A percentile compares a stretch with the other conserved stretches of the same genome.
phyloP scores from a whole-genome alignment of 2,797 vertebrate species.

The Myotis pilosus region DNA sequence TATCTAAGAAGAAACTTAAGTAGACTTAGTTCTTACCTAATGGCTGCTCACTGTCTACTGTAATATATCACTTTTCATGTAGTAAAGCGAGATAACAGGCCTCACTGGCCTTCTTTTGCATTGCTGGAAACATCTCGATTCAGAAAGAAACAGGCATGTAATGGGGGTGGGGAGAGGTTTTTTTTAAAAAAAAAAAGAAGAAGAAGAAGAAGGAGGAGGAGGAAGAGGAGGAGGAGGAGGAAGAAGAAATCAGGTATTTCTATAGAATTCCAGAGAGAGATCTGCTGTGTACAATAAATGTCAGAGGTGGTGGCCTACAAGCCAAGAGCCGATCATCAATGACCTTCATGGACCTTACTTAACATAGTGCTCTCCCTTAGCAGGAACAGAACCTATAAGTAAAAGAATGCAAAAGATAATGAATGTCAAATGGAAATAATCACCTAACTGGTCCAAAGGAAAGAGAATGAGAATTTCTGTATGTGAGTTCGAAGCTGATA shows the following conservation, averaged over 20 bases:
- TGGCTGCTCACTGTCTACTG: constrained; percentile 9
- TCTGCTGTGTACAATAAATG: constrained; percentile 5
- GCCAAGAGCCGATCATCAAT: background rate
- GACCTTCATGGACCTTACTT: constrained; percentile 18
- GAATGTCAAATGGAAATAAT: constrained; percentile 15
- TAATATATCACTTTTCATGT: constrained; percentile 24
- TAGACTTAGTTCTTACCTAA: background rate
- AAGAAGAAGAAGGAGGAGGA: too few relatives aligned
- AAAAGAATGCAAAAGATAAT: constrained; percentile 6
- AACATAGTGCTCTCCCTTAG: background rate
- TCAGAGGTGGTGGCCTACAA: background rate
- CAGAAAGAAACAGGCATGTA: background rate
- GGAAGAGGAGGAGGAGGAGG: too few relatives aligned
- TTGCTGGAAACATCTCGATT: background rate
- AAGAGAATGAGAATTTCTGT: constrained; percentile 20
- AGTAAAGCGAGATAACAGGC: constrained; percentile 44
- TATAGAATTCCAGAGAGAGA: background rate
- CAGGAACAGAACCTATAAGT: background rate
- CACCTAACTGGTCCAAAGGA: background rate
- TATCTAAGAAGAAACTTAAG: constrained; percentile 53
- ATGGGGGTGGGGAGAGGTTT: background rate
- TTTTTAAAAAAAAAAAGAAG: background rate
- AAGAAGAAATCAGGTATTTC: background rate
- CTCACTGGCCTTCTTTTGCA: background rate
- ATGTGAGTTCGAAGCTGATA: background rate